These are phyloP conservation scores for Crematogaster levior DNA, from an alignment of 2,888 invertebrate genomes.

Conservation along the genomic window DNA sequence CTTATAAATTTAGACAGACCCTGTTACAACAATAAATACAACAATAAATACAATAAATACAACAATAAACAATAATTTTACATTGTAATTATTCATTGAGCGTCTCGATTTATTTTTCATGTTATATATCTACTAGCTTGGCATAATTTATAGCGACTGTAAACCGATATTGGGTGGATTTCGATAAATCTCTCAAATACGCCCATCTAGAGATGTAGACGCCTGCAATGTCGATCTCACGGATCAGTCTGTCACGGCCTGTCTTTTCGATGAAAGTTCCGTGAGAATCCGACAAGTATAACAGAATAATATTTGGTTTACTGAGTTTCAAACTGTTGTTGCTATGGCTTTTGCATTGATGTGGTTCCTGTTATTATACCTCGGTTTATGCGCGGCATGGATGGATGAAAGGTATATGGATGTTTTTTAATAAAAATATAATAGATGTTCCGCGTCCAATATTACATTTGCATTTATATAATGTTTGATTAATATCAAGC, in stretches of 20 bases:
- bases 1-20: not conserved
- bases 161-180: constrained; percentile 80
- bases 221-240: constrained; percentile 37
- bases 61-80: too few species aligned
- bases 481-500: not conserved
- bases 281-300: constrained; percentile 47
- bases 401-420: constrained; percentile 81
- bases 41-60: too few species aligned
- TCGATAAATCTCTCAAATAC: constrained; percentile 76
- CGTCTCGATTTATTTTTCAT: not conserved
- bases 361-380: constrained; percentile 71
- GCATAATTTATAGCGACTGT: constrained; percentile 54
- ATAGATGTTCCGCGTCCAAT: not conserved
- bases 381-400: constrained; percentile 75
- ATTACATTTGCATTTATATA: constrained; percentile 13
- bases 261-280: constrained; percentile 20
- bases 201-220: constrained; percentile 73
- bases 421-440: not conserved
- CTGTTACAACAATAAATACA: too few species aligned
- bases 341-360: constrained; percentile 69
- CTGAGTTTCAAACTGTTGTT: not conserved
- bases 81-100: not conserved
- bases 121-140: not conserved
- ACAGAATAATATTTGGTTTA: constrained; percentile 55
- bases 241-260: constrained; percentile 57